Base-by-base conservation (phyloP, 2,113 vertebrate genomes). In the Nothoprocta perdicaria region DNA sequence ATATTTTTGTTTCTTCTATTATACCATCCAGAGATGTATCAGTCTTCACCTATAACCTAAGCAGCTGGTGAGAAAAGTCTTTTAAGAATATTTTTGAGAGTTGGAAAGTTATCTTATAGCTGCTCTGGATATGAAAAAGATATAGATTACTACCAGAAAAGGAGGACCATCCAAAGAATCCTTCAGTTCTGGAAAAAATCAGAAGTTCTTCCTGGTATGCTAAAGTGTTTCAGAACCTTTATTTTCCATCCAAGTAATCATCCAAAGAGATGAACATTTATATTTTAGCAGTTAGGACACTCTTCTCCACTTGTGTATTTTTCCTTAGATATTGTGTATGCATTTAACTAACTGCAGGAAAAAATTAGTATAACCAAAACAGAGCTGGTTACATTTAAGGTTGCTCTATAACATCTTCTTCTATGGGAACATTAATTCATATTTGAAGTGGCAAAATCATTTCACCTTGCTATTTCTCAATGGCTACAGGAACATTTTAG, bases 161-260 rank as follows among this genome's bases (percentile, higher is more conserved):
- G 6, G 45, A 88, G 7, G 48, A 35, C 27, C n/a, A 72, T n/a
- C 38, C 14, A 50, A 2, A n/a, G 14, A 79, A 57, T 21, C 27
- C 38, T 67, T 63, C 38, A 2, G 5, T 41, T 83, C 58, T 40
- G 10, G 72, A 88, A 68, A 68, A 53, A 52, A 35, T 1, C 38
- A 26, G 3, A 17, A 60, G 1, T 52, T 46, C 21, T 83, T 33
- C 43, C 15, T 41, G 11, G 35, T 46, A 2, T 5, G 8, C 24
- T 12, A 1, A 0, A 33, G 15, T 13, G 9, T 0, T 77, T 77
- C n/a, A 86, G 38, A 83, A 57, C 4, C 0, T 79, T 41, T 41
- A n/a, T 15, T 62, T 55, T 26, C 10, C 60, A 18, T 26, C 10
- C 31, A 75, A 63, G 84, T 3, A 63, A 66, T 61, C 23, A 52